Evolutionary conservation across 2,888 invertebrate genomes (phyloP), one percentile per base, ranked within the genome.

Genomic region (Dastarcus helophoroides): DNA sequence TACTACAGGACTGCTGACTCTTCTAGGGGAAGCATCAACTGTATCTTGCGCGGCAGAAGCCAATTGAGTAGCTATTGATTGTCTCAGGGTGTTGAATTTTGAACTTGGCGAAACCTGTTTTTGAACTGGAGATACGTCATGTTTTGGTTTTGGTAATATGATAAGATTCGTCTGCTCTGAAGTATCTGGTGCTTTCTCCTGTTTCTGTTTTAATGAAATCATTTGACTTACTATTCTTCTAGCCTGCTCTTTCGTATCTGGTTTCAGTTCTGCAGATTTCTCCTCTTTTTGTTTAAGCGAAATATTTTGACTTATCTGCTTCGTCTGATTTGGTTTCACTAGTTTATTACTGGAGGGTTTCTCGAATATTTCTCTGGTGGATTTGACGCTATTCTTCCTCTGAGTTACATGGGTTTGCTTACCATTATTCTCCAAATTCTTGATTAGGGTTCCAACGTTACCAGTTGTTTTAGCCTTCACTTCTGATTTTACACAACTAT

Each of bases 351-450:
- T 14, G 14, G 6, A 14, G 10, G 3, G 26, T 32, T 32, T 26
- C 27, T 35, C 35, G 15, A 35, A 35, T 21, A 29, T 14, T 17
- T 37, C 31, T 28, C 26, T 27, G 14, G 21, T 26, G 25, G 33
- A 39, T 37, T 37, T 24, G 33, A 43, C 14, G 36, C 32, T 35
- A 4, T 41, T 41, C 22, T 41, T 42, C 16, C 39, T 37, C 25
- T 41, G 42, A 10, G 10, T 27, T 29, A 22, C 33, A 19, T 16
- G 22, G 16, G 12, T 21, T 9, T 16, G 15, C 11, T 14, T 10
- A 14, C 21, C 12, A n/a, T 27, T 33, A 9, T 33, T 23, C 26
- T 44, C 41, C 26, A 44, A 42, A 26, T 40, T 41, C 26, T 40
- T 41, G 2, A 40, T 34, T 22, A 42, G 32, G 26, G 43, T 37